Evolutionary conservation across 2,888 invertebrate species (phyloP).

Genomic region (Drosophila lutescens): DNA sequence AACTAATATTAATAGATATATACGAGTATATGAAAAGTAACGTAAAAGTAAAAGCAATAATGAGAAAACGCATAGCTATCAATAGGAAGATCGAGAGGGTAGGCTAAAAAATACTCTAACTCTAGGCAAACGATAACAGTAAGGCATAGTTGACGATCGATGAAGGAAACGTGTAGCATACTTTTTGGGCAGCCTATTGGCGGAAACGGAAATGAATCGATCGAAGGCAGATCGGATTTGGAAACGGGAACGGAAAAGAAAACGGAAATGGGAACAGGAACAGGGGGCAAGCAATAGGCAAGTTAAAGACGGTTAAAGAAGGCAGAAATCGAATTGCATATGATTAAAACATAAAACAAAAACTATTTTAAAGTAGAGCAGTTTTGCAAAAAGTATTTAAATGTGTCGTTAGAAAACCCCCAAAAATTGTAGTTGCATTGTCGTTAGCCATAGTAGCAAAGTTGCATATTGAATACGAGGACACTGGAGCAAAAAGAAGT

Average conservation of each 20-base stretch:
- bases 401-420: constrained; percentile 74
- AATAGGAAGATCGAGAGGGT: constrained; percentile 50
- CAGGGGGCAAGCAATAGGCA: constrained; percentile 2
- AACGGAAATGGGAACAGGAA: constrained; percentile 37
- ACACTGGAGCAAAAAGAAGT: constrained; percentile 11
- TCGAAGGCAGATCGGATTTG: constrained; percentile 9
- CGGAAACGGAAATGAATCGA: constrained; percentile 33
- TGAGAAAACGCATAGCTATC: constrained; percentile 76
- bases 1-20: constrained; percentile 46
- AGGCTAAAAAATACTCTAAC: constrained; percentile 60
- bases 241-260: background rate
- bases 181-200: constrained; percentile 69
- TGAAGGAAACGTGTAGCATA: constrained; percentile 59
- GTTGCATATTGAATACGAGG: constrained; percentile 36
- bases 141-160: constrained; percentile 55
- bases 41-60: constrained; percentile 76
- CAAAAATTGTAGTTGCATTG: constrained; percentile 73
- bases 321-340: constrained; percentile 41
- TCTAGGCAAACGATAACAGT: constrained; percentile 32
- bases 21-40: constrained; percentile 44
- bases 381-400: constrained; percentile 77
- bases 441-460: constrained; percentile 72
- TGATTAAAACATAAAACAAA: constrained; percentile 45
- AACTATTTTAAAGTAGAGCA: constrained; percentile 79
- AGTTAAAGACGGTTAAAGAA: constrained; percentile 38